Conservation (phyloP, 2,797 vertebrate genomes). For the Cossypha heuglini region DNA sequence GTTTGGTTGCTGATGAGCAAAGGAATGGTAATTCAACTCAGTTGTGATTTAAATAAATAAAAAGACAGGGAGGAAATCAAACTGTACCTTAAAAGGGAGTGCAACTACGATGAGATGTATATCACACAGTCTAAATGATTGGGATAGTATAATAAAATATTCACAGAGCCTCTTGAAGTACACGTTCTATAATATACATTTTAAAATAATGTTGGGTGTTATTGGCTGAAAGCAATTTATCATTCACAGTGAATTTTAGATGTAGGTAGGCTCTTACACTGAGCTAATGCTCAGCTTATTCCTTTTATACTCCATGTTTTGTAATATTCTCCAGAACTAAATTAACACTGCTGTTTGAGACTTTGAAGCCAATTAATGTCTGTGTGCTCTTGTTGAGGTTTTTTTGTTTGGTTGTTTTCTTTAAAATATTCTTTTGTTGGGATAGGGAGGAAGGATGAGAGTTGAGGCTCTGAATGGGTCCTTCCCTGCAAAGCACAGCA, state of each 20-base stretch:
- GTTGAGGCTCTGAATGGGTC: not conserved
- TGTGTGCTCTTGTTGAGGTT: fast-evolving
- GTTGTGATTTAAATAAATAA: slow-evolving; percentile 37
- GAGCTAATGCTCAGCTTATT: not conserved
- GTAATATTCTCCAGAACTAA: not conserved
- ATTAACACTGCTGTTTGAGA: not conserved
- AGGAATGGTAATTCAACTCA: not conserved
- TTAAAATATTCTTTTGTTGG: no score
- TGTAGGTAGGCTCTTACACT: not conserved
- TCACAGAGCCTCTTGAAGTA: slow-evolving; percentile 10
- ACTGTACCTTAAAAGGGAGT: not conserved
- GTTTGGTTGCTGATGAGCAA: not conserved
- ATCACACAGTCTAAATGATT: slow-evolving; percentile 16
- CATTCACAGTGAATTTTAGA: slow-evolving; percentile 13
- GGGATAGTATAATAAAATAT: slow-evolving; percentile 22
- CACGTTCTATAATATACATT: not conserved
- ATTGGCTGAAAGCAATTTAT: slow-evolving; percentile 18
- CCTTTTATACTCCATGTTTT: not conserved
- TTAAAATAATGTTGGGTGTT: slow-evolving; percentile 22
- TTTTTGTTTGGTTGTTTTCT: not conserved
- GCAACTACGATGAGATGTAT: not conserved
- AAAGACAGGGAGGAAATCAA: not conserved
- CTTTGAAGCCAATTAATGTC: not conserved
- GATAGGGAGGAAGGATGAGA: not conserved
- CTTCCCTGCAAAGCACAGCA: not conserved